Evolutionary conservation across 2,888 invertebrate species (phyloP).

Genomic region (Dryadula phaetusa): DNA sequence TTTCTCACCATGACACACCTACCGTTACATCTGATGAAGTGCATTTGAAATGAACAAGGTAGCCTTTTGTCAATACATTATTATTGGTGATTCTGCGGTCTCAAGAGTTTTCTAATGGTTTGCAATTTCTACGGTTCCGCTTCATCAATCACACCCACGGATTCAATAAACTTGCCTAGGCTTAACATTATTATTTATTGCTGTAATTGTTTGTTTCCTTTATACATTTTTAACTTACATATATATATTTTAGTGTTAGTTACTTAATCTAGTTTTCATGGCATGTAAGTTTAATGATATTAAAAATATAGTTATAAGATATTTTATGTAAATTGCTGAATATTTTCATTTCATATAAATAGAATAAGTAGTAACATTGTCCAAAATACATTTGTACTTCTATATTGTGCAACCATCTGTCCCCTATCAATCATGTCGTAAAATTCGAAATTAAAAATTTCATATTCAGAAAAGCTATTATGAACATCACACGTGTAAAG

Average conservation of each 20-base stretch:
- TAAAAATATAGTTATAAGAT: neutral
- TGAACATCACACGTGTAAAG: neutral
- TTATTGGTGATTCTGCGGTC: conserved; percentile 61
- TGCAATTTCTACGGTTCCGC: conserved; percentile 69
- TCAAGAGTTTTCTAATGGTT: conserved; percentile 71
- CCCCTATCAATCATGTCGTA: conserved; percentile 67
- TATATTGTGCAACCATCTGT: conserved; percentile 72
- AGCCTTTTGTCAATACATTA: conserved; percentile 65
- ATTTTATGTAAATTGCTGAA: neutral
- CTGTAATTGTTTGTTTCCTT: conserved; percentile 42
- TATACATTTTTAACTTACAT: neutral
- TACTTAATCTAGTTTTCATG: too few relatives aligned
- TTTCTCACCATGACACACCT: conserved; percentile 71
- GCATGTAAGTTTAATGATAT: too few relatives aligned
- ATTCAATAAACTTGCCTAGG: conserved; percentile 57
- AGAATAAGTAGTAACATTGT: neutral
- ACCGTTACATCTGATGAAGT: conserved; percentile 59
- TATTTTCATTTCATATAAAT: neutral
- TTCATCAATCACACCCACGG: conserved; percentile 72
- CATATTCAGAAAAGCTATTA: conserved; percentile 24
- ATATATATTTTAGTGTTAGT: too few relatives aligned
- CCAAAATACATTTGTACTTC: conserved; percentile 14
- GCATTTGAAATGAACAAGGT: conserved; percentile 54
- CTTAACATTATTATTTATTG: conserved; percentile 57
- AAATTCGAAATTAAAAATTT: conserved; percentile 12